Conservation (phyloP, 2,797 vertebrate species). For the Eulemur coronatus region DNA sequence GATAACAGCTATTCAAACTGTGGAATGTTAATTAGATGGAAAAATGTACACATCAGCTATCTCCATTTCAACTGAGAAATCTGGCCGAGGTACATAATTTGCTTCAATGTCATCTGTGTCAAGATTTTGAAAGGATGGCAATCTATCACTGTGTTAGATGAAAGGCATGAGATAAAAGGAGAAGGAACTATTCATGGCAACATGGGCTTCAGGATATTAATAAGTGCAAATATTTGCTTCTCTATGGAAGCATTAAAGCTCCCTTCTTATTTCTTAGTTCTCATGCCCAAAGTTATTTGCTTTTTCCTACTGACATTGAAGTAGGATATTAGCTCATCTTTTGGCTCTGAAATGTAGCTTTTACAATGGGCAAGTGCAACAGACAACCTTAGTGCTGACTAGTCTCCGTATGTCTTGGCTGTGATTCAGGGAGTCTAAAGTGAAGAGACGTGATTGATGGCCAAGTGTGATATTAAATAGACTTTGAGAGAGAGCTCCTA, state of each 20-base stretch:
- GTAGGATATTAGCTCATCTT: constrained; percentile 49
- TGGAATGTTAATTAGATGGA: constrained; percentile 83
- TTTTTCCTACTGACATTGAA: constrained; percentile 64
- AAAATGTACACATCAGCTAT: constrained; percentile 73
- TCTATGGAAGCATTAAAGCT: constrained; percentile 64
- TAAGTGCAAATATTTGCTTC: constrained; percentile 75
- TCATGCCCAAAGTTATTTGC: constrained; percentile 55
- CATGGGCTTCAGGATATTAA: constrained; percentile 63
- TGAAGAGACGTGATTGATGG: constrained; percentile 30
- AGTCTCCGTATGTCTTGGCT: constrained; percentile 14
- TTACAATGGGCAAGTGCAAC: constrained; percentile 31
- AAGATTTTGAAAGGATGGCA: constrained; percentile 78
- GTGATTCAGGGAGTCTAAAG: not conserved
- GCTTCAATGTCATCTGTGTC: constrained; percentile 79
- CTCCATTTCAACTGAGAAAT: constrained; percentile 75
- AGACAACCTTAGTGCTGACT: constrained; percentile 1
- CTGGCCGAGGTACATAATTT: constrained; percentile 80
- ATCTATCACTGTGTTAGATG: constrained; percentile 64
- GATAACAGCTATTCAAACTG: constrained; percentile 81
- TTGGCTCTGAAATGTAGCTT: constrained; percentile 46
- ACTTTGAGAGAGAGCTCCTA: not conserved
- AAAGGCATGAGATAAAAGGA: constrained; percentile 60
- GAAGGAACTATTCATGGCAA: constrained; percentile 50
- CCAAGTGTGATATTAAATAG: constrained; percentile 33
- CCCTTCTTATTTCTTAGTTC: constrained; percentile 59